Evolutionary conservation across 2,113 vertebrate species (phyloP).

Genomic region (Platichthys flesus): DNA sequence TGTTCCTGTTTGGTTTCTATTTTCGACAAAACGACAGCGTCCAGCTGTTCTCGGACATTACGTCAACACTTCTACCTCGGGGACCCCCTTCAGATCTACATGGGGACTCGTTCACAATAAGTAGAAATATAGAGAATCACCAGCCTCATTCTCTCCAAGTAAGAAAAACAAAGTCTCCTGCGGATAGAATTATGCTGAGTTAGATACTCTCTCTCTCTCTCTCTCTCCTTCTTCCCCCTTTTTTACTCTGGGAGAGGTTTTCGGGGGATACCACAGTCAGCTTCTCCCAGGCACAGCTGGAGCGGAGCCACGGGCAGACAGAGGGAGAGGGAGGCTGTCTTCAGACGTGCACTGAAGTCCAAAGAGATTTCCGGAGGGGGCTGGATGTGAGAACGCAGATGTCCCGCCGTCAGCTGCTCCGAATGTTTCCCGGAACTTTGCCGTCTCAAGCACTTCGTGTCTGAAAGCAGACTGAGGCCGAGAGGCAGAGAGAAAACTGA

Average conservation of each 20-base stretch:
- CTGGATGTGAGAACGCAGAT: too few species aligned
- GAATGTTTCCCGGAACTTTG: too few species aligned
- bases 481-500: too few species aligned
- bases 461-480: too few species aligned
- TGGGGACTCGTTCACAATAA: neutral
- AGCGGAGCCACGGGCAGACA: constrained; percentile 45
- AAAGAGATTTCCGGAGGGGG: too few species aligned
- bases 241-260: constrained; percentile 54
- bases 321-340: neutral
- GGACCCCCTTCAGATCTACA: neutral
- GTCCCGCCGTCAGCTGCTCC: too few species aligned
- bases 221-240: neutral
- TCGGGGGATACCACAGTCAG: constrained; percentile 70
- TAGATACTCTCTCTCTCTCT: constrained; percentile 20
- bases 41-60: neutral
- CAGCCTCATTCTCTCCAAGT: constrained; percentile 15
- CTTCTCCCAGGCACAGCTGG: constrained; percentile 76
- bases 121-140: constrained; percentile 10
- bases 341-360: too few species aligned
- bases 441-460: too few species aligned
- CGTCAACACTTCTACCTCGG: too few species aligned
- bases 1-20: constrained; percentile 1
- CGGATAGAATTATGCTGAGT: constrained; percentile 61
- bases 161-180: constrained; percentile 41
- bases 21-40: neutral